phyloP scores from a whole-genome alignment of 2,888 invertebrate species.

The Monochamus alternatus region DNA sequence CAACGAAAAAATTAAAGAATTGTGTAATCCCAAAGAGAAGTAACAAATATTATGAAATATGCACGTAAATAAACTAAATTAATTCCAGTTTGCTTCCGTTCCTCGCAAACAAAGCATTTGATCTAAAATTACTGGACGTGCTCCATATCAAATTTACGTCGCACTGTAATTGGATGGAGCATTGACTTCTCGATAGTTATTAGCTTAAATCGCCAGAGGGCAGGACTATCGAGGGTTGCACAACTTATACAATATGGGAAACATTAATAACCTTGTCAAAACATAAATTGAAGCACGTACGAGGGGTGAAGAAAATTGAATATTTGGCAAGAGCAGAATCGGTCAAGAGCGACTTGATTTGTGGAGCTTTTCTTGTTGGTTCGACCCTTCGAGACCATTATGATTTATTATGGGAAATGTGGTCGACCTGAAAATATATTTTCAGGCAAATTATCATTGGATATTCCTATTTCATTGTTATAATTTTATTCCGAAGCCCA shows the following conservation, averaged over 20 bases:
- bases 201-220: conserved; percentile 19
- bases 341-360: background rate
- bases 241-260: conserved; percentile 29
- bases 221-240: background rate
- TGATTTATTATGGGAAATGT: background rate
- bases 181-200: conserved; percentile 21
- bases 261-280: conserved; percentile 27
- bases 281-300: conserved; percentile 18
- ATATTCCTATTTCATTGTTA: no score
- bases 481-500: no score
- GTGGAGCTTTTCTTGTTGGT: background rate
- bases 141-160: conserved; percentile 16
- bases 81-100: background rate
- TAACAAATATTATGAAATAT: no score
- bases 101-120: background rate
- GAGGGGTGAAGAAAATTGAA: conserved; percentile 18
- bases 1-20: no score
- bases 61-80: no score
- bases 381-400: background rate
- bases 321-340: conserved; percentile 1
- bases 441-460: background rate
- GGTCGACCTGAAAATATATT: background rate
- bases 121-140: conserved; percentile 1
- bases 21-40: no score
- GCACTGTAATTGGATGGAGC: background rate